Base-by-base conservation (phyloP, 2,113 vertebrate genomes). In the Peromyscus polionotus region DNA sequence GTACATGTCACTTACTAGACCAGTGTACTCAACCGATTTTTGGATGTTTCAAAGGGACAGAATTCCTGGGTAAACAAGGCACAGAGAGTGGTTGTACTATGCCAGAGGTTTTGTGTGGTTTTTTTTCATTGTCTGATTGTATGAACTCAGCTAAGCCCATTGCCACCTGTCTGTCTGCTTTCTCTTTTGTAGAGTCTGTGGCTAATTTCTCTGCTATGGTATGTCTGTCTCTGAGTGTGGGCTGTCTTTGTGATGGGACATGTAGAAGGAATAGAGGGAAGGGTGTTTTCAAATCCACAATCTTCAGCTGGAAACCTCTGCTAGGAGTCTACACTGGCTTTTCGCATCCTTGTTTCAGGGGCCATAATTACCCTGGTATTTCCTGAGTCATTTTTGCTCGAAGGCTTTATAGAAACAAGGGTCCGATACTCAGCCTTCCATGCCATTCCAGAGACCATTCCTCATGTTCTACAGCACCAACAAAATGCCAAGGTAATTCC, bases 401-500 rank as follows among this genome's bases (percentile, higher is more conserved):
- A 20, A 90, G 93, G 80, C 96, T 88, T 96, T 87, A 89, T 93
- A 94, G 90, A 93, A 97, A 63, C 85, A 80, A 77, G 67, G 90
- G 84, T 87, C 85, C 83, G 48, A 51, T 95, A 13, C 28, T 70
- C 65, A 73, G 79, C 1, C 1, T 95, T 91, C 95, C 89, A 75
- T 95, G 92, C 93, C 91, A 63, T 84, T 72, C 24, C 93, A 91
- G 87, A 97, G 77, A 42, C 79, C 86, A 31, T 94, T 36, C 77
- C 94, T 72, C 75, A 39, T 31, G 4, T 63, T 73, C 67, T 77
- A 88, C 20, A 0, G 72, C 39, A 94, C 96, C 97, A 97, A 92
- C 88, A 97, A 33, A 97, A 96, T 94, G 83, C 80, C 91, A 96
- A 90, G 94, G 68, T 91, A 87, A 97, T 97, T 95, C 88, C 65